Percentiles rank a stretch among this genome's conserved stretches.
Conservation (phyloP, 1,140 invertebrate genomes). For the Ceratina calcarata region DNA sequence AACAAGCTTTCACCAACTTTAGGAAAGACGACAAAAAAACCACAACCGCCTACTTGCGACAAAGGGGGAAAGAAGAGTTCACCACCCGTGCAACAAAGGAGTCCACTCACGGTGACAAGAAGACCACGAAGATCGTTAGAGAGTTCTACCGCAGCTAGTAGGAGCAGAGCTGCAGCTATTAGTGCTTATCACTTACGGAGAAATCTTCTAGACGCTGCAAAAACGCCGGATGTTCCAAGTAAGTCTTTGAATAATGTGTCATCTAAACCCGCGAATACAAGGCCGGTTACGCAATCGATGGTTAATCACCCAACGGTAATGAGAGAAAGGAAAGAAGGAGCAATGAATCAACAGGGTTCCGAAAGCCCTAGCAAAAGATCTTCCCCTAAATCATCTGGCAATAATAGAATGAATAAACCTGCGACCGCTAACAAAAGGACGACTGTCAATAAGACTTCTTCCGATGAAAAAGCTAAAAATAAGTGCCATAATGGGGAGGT, state of each 20-base stretch:
- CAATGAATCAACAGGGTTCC: conserved; percentile 63
- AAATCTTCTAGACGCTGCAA: conserved; percentile 77
- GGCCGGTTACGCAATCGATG: conserved; percentile 49
- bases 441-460: conserved; percentile 45
- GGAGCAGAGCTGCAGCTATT: conserved; percentile 75
- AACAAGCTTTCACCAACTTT: conserved; percentile 76
- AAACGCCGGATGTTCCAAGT: conserved; percentile 73
- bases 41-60: conserved; percentile 55
- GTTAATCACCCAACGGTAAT: conserved; percentile 41
- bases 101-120: conserved; percentile 56
- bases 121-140: conserved; percentile 71
- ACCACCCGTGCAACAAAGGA: conserved; percentile 72
- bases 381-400: conserved; percentile 71
- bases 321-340: conserved; percentile 67
- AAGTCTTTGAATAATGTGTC: conserved; percentile 59
- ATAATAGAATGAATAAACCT: conserved; percentile 59
- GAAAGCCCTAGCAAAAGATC: conserved; percentile 75
- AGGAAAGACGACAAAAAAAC: conserved; percentile 59
- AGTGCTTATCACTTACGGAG: conserved; percentile 74
- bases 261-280: conserved; percentile 32
- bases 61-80: conserved; percentile 70
- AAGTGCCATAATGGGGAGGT: conserved; percentile 73
- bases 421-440: conserved; percentile 39
- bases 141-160: conserved; percentile 76
- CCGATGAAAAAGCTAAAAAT: conserved; percentile 69